These are phyloP conservation scores for Parelbella ahira DNA, from an alignment of 2,888 invertebrate species.

Conservation along the genomic window DNA sequence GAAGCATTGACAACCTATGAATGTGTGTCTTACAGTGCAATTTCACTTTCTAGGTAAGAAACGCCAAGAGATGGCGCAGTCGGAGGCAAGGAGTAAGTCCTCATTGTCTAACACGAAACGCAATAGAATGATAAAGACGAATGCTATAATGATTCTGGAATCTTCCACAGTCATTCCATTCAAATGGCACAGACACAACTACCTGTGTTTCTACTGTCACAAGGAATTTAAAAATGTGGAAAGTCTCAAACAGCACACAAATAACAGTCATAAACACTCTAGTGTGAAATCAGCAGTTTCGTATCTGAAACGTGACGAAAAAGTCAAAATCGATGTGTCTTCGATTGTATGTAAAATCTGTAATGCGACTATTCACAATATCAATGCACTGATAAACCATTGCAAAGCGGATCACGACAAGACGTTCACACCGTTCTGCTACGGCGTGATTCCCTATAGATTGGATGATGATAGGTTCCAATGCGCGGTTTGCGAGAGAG, in stretches of 20 bases:
- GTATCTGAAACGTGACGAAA: slow-evolving; percentile 59
- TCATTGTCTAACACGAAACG: slow-evolving; percentile 58
- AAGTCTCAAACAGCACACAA: slow-evolving; percentile 61
- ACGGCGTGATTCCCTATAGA: slow-evolving; percentile 60
- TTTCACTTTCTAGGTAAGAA: slow-evolving; percentile 66
- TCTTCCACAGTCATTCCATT: slow-evolving; percentile 58
- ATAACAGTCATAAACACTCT: slow-evolving; percentile 44
- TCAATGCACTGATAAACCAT: slow-evolving; percentile 48
- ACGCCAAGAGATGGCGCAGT: slow-evolving; percentile 30
- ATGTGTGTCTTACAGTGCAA: too few species aligned
- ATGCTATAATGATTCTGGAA: slow-evolving; percentile 60
- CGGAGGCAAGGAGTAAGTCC: slow-evolving; percentile 47
- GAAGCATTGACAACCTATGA: too few species aligned
- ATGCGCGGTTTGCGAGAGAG: slow-evolving; percentile 55
- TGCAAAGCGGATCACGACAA: slow-evolving; percentile 44
- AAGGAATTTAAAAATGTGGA: slow-evolving; percentile 48
- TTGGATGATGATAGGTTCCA: slow-evolving; percentile 42
- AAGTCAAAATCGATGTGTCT: slow-evolving; percentile 65
- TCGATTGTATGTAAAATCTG: slow-evolving; percentile 48
- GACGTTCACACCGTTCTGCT: slow-evolving; percentile 43
- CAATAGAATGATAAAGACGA: slow-evolving; percentile 61
- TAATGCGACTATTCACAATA: slow-evolving; percentile 32
- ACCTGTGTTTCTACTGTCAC: slow-evolving; percentile 69
- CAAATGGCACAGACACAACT: slow-evolving; percentile 69
- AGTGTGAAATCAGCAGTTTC: slow-evolving; percentile 58